Conservation (phyloP, 2,797 vertebrate genomes). For the Fratercula arctica region DNA sequence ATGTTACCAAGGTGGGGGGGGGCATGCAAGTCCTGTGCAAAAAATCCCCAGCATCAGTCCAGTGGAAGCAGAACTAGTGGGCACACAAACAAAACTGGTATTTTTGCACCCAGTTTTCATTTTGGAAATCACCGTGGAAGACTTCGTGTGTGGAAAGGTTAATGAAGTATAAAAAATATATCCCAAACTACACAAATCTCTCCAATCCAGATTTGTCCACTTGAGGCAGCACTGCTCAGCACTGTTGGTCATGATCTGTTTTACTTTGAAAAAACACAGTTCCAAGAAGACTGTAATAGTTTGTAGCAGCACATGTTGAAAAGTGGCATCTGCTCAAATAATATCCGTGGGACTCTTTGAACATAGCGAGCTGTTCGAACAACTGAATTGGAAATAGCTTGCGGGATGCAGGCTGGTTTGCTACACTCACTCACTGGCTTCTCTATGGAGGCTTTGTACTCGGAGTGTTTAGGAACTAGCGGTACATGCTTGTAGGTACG, state of each 20-base stretch:
- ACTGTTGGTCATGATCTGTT: background rate
- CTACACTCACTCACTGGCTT: background rate
- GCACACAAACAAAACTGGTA: background rate
- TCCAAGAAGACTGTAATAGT: background rate
- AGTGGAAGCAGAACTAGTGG: background rate
- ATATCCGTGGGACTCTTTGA: background rate
- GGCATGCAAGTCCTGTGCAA: background rate
- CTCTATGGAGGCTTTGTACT: rapidly evolving
- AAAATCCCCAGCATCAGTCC: background rate
- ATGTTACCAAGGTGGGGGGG: background rate
- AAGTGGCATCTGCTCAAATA: background rate
- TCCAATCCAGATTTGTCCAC: background rate
- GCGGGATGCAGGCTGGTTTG: background rate
- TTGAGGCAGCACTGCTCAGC: background rate
- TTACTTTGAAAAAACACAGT: background rate
- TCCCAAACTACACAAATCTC: background rate
- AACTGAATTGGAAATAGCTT: background rate
- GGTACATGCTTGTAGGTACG: rapidly evolving
- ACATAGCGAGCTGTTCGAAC: background rate
- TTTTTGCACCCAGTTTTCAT: background rate
- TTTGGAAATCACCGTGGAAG: background rate
- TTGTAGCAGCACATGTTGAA: background rate
- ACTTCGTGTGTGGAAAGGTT: background rate
- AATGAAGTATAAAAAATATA: background rate
- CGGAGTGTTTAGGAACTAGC: background rate